Percentiles rank a stretch among this genome's conserved stretches.
phyloP scores from a whole-genome alignment of 37 sponge, comb jelly and placozoan genomes.

The Eunapius fragilis region DNA sequence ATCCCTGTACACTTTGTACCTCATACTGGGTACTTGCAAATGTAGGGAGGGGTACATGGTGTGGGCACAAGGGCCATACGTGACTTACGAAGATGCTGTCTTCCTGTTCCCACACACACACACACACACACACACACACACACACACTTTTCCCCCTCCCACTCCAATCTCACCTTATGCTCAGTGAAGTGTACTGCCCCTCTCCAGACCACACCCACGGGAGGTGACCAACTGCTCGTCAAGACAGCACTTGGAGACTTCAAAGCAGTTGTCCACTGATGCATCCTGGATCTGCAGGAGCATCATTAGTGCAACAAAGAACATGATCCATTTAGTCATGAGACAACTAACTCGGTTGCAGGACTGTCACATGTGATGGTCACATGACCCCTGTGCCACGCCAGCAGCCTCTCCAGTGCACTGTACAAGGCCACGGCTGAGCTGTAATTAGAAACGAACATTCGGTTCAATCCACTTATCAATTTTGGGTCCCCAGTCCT shows the following conservation, averaged over 20 bases:
- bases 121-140: too few relatives aligned
- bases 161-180: slow-evolving; percentile 45
- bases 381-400: slow-evolving; percentile 51
- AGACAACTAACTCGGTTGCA: too few relatives aligned
- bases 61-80: too few relatives aligned
- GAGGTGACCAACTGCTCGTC: background rate
- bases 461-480: background rate
- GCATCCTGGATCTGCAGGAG: background rate
- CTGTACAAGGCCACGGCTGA: slow-evolving; percentile 31
- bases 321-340: background rate
- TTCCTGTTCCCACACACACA: too few relatives aligned
- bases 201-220: slow-evolving; percentile 45
- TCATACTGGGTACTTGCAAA: too few relatives aligned
- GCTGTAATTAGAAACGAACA: background rate
- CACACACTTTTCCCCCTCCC: too few relatives aligned
- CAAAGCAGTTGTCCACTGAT: slow-evolving; percentile 11
- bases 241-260: slow-evolving; percentile 2
- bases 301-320: background rate
- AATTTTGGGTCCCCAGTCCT: background rate
- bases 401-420: slow-evolving; percentile 45
- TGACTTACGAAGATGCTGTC: too few relatives aligned
- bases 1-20: too few relatives aligned
- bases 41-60: too few relatives aligned
- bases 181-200: slow-evolving; percentile 36
- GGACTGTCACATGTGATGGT: slow-evolving; percentile 9